Evolutionary conservation across 2,797 vertebrate species (phyloP), one percentile per base, ranked within the genome.

Genomic region (Chrysocyon brachyurus): DNA sequence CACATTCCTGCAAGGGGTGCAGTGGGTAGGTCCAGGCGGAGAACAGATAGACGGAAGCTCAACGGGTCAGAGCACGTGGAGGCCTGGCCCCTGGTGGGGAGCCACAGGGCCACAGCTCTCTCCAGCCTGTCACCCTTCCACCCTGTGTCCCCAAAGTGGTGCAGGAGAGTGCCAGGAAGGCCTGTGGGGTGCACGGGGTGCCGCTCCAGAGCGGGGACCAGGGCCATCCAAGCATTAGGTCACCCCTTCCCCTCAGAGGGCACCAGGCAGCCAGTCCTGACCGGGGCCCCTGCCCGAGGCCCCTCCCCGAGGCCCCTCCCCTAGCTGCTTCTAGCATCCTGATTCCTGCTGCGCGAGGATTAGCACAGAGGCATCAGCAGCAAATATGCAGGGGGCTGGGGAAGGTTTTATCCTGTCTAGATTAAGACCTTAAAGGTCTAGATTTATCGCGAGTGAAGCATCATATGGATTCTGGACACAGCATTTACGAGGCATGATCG

Each of bases 161-260:
- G 0, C 4, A 1, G 0, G 33, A 24, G 12, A 8, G 15, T 5
- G 11, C 15, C 15, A 1, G 2, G 2, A 24, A 21, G 68, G 1
- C 36, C 40, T 0, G 2, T 0, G 5, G 3, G 3, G n/a, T 17
- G 21, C 16, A 15, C 33, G 8, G 21, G 16, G 10, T 7, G 31
- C 7, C 12, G 2, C 72, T n/a, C 12, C 61, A 7, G n/a, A n/a
- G 5, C 14, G 3, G 66, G 61, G 1, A 3, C 31, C 75, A 2
- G 83, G 64, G 64, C 14, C 1, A 6, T 12, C 2, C 14, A 7
- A 26, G 26, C 17, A 14, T 2, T 16, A 24, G 33, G 26, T 46
- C 9, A 12, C 6, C 1, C 22, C 63, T 22, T 46, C 2, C 33
- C 21, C 26, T 33, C 12, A 1, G 21, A 16, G 17, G 49, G 6